A percentile compares a stretch with the other conserved stretches of the same genome.
phyloP scores from a whole-genome alignment of 2,888 invertebrate species.

The Amiota minor region DNA sequence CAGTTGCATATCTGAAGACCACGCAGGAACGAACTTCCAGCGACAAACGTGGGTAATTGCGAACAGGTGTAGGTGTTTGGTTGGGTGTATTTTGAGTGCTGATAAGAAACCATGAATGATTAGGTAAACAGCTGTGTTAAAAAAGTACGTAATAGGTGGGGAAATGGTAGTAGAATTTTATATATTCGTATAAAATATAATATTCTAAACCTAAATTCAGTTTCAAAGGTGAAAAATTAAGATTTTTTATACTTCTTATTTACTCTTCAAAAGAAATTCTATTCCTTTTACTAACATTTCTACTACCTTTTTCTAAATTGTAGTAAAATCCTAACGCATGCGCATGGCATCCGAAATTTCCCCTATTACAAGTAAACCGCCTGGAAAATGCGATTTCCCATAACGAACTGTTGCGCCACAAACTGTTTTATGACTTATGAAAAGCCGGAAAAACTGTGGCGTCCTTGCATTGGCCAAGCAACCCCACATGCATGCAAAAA shows the following conservation, averaged over 20 bases:
- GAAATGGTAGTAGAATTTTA: background rate
- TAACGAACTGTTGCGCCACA: constrained; percentile 19
- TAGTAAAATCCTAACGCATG: background rate
- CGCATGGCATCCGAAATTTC: background rate
- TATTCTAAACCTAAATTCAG: background rate
- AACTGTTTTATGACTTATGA: background rate
- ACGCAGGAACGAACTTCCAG: constrained; percentile 34
- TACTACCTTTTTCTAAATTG: background rate
- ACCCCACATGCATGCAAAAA: background rate
- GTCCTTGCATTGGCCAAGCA: background rate
- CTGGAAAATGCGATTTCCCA: constrained; percentile 4
- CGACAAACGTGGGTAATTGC: constrained; percentile 36
- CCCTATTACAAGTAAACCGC: background rate
- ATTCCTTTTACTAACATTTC: constrained; percentile 1
- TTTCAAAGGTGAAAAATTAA: background rate
- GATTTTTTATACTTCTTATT: too few species aligned
- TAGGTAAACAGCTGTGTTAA: constrained; percentile 17
- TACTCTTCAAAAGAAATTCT: too few species aligned
- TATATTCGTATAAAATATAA: background rate
- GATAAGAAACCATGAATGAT: constrained; percentile 43
- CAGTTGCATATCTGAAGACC: constrained; percentile 23
- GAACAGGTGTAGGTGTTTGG: background rate
- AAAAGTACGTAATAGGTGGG: background rate
- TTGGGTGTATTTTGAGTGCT: constrained; percentile 25
- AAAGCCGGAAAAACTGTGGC: background rate